Percentiles rank a stretch among this genome's conserved stretches.
Conservation (phyloP, 2,888 invertebrate species). For the Cataglyphis livida region DNA sequence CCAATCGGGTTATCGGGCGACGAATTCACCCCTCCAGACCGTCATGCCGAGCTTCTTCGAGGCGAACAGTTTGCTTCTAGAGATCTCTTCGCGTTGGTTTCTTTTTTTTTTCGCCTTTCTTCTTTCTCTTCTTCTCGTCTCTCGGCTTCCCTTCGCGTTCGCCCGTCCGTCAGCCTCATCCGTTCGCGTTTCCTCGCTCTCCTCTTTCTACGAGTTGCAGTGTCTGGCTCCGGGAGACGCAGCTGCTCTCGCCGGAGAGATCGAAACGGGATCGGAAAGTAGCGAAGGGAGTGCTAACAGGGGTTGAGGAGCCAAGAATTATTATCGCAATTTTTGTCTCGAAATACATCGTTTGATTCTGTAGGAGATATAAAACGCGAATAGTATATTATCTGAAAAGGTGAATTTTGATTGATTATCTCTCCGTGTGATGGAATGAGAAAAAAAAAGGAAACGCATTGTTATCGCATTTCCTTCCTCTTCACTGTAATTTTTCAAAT, state of each 20-base stretch:
- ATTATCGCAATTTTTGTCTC: not conserved
- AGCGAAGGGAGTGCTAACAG: constrained; percentile 60
- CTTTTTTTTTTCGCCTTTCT: constrained; percentile 55
- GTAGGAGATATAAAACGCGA: not conserved
- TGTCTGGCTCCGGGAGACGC: constrained; percentile 22
- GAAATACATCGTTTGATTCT: not conserved
- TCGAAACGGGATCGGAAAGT: constrained; percentile 26
- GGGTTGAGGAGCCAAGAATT: not conserved
- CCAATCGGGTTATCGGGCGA: constrained; percentile 81
- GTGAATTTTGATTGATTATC: not conserved
- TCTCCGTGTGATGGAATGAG: not conserved
- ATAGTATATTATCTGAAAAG: not conserved
- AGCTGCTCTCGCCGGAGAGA: constrained; percentile 47
- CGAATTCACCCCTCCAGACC: constrained; percentile 78
- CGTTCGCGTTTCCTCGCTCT: constrained; percentile 18
- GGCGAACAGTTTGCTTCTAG: constrained; percentile 79
- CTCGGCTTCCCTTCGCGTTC: constrained; percentile 44
- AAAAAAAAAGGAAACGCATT: not conserved
- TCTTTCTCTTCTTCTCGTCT: constrained; percentile 41
- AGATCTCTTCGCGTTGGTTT: constrained; percentile 71
- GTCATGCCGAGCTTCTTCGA: constrained; percentile 65
- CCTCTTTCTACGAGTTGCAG: constrained; percentile 31
- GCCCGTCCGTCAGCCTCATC: constrained; percentile 11
- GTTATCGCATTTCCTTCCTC: not conserved
- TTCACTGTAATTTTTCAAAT: not conserved